These are phyloP conservation scores for Homalodisca vitripennis DNA, from an alignment of 1,140 invertebrate species.

Conservation along the genomic window DNA sequence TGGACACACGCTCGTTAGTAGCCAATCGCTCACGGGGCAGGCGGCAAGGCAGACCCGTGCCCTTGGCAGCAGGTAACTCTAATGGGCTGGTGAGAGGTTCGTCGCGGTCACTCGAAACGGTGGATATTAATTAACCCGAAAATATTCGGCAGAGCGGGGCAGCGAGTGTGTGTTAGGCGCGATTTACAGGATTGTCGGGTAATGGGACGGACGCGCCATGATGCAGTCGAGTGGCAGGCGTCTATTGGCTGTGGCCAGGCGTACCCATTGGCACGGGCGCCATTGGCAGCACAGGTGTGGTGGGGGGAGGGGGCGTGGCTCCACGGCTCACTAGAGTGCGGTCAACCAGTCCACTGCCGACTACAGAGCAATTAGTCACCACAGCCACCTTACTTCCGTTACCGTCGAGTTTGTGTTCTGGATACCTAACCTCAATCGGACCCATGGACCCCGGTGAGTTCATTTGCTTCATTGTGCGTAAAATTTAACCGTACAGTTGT, in stretches of 20 bases:
- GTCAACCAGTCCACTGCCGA: conserved; percentile 5
- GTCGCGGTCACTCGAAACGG: neutral
- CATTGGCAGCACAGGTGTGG: too few species aligned
- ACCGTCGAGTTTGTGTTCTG: conserved; percentile 5
- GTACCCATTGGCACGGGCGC: conserved; percentile 13
- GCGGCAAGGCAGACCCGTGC: neutral
- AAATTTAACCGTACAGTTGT: too few species aligned
- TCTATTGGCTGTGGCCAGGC: conserved; percentile 17
- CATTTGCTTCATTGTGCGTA: too few species aligned
- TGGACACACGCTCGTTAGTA: conserved; percentile 16
- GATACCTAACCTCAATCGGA: neutral
- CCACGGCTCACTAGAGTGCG: too few species aligned
- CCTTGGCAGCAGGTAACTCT: neutral
- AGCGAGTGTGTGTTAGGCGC: too few species aligned
- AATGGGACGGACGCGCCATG: neutral
- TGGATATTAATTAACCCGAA: conserved; percentile 13
- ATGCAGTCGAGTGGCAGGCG: conserved; percentile 8
- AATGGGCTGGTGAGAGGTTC: conserved; percentile 11
- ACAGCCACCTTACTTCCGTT: neutral
- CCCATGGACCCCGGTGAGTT: conserved; percentile 9
- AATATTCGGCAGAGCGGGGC: conserved; percentile 11
- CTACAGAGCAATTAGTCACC: conserved; percentile 3
- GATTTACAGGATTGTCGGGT: conserved; percentile 2
- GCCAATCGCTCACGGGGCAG: neutral
- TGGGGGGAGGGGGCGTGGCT: conserved; percentile 15